These are phyloP conservation scores for Callaeas wilsoni DNA, from an alignment of 2,113 vertebrate genomes.

Conservation along the genomic window DNA sequence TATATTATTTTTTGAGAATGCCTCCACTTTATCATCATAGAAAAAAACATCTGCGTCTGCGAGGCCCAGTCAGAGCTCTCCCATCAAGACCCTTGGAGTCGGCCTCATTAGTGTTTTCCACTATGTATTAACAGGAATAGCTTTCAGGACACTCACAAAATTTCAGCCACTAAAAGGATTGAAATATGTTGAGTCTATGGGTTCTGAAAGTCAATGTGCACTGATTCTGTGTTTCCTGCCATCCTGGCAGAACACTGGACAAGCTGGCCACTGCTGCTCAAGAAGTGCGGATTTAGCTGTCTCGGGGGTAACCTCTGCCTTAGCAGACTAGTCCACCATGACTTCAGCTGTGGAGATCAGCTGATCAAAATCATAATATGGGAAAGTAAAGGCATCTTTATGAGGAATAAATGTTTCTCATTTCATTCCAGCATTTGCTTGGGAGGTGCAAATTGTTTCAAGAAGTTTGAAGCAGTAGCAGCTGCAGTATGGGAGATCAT, in stretches of 20 bases:
- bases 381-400: neutral
- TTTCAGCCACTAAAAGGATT: neutral
- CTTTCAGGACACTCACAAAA: neutral
- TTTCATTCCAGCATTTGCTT: rapidly evolving
- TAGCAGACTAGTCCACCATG: neutral
- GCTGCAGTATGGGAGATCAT: neutral
- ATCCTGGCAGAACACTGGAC: neutral
- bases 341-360: neutral
- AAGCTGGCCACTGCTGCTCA: neutral
- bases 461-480: neutral
- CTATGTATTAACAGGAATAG: neutral
- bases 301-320: neutral
- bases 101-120: neutral
- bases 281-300: neutral
- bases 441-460: neutral
- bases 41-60: neutral
- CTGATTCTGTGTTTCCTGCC: neutral
- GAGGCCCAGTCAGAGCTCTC: neutral
- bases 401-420: neutral
- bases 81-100: neutral
- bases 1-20: neutral
- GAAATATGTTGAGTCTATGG: neutral
- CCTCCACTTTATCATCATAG: neutral
- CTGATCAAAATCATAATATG: neutral
- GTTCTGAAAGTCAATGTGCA: neutral